Evolutionary conservation across 2,797 vertebrate genomes (phyloP).

Genomic region (Toxotes lorentzi): DNA sequence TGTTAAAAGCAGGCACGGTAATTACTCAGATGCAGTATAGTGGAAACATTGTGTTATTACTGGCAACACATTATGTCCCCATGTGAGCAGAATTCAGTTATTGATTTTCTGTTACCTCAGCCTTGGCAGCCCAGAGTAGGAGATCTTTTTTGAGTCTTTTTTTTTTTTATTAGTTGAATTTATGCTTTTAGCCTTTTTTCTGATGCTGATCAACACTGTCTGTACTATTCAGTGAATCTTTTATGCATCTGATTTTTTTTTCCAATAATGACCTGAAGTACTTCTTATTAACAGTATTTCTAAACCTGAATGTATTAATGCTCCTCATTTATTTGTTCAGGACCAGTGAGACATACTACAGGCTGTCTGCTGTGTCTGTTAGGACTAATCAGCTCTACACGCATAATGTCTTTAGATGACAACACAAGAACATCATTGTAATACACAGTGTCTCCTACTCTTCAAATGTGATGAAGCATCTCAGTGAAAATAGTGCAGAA

Average conservation of each 20-base stretch:
- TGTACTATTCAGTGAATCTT: background rate
- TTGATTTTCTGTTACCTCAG: conserved; percentile 13
- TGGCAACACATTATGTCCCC: background rate
- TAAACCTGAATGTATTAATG: background rate
- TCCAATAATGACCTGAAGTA: background rate
- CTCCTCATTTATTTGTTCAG: background rate
- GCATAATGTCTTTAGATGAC: background rate
- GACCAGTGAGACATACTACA: background rate
- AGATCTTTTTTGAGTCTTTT: background rate
- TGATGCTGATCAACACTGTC: background rate
- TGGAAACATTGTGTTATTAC: background rate
- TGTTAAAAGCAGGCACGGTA: background rate
- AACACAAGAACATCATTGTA: background rate
- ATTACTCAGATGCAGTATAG: background rate
- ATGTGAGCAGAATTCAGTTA: background rate
- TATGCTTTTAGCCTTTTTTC: conserved; percentile 12
- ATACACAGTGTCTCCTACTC: background rate
- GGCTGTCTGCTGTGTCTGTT: background rate
- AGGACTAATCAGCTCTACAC: background rate
- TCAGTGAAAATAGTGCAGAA: background rate
- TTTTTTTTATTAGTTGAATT: conserved; percentile 1
- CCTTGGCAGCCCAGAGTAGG: background rate
- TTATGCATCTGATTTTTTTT: background rate
- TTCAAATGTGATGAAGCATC: background rate
- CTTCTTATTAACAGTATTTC: background rate